Percentiles rank a stretch among this genome's conserved stretches.
Evolutionary conservation across 2,888 invertebrate genomes (phyloP).

Genomic region (Cerastis leucographa): DNA sequence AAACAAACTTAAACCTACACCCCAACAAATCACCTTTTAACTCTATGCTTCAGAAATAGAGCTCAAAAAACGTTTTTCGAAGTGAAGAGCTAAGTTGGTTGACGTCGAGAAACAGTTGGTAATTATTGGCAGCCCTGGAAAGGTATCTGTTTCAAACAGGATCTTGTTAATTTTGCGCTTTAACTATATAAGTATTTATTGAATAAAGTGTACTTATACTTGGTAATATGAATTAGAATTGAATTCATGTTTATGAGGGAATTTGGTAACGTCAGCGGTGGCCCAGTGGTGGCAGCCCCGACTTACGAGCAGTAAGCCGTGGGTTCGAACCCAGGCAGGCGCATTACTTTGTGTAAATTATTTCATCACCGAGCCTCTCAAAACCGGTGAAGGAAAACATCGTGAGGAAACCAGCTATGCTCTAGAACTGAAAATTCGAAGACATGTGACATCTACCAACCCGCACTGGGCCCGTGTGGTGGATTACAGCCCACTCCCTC

Average conservation of each 20-base stretch:
- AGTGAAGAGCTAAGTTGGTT: constrained; percentile 41
- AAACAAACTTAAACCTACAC: constrained; percentile 67
- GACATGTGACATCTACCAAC: too few species aligned
- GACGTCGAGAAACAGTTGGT: constrained; percentile 72
- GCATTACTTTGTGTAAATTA: too few species aligned
- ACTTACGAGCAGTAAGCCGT: too few species aligned
- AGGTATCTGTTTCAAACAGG: constrained; percentile 66
- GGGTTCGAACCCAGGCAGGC: too few species aligned
- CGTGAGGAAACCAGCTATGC: too few species aligned
- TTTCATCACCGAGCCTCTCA: too few species aligned
- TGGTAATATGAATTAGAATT: constrained; percentile 45
- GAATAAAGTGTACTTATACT: constrained; percentile 50
- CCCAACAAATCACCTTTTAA: constrained; percentile 29
- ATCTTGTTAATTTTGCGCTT: constrained; percentile 64
- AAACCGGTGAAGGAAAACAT: too few species aligned
- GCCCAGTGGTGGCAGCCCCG: too few species aligned
- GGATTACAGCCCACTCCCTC: too few species aligned
- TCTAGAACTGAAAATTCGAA: too few species aligned
- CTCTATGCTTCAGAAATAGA: constrained; percentile 54
- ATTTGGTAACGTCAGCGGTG: too few species aligned
- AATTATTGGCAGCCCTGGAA: constrained; percentile 76
- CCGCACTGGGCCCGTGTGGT: too few species aligned
- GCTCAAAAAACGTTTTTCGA: constrained; percentile 8
- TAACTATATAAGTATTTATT: constrained; percentile 59
- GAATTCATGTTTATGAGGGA: constrained; percentile 27